Percentiles rank a stretch among this genome's conserved stretches.
These are phyloP conservation scores for Sminthopsis crassicaudata DNA, from an alignment of 2,113 vertebrate genomes.

Conservation along the genomic window DNA sequence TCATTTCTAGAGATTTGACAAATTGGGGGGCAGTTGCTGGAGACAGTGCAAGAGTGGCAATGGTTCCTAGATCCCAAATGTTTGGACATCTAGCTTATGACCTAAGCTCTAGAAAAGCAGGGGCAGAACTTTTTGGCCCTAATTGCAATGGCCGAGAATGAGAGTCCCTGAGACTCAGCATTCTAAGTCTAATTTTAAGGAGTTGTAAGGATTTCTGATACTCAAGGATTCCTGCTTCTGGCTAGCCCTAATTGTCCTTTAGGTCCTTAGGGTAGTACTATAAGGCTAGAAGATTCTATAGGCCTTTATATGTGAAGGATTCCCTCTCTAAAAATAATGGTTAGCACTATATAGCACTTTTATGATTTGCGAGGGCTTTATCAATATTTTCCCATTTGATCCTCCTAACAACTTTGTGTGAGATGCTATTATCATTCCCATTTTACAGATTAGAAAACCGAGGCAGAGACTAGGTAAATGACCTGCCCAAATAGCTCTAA, in stretches of 20 bases:
- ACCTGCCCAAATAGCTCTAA: not conserved
- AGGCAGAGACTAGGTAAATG: not conserved
- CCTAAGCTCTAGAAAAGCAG: not conserved
- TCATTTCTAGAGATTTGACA: not conserved
- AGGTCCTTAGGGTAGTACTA: not conserved
- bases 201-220: not conserved
- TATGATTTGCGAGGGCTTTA: not conserved
- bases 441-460: not conserved
- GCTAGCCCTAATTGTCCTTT: not conserved
- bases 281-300: not conserved
- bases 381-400: not conserved
- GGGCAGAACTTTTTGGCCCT: not conserved
- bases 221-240: not conserved
- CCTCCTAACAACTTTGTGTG: not conserved
- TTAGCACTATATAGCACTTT: not conserved
- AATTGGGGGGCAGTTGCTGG: not conserved
- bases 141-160: not conserved
- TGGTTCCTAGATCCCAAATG: not conserved
- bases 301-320: not conserved
- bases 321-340: not conserved
- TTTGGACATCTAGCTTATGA: not conserved
- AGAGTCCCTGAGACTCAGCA: not conserved
- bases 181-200: not conserved
- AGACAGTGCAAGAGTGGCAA: not conserved
- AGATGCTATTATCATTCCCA: not conserved